A percentile compares a stretch with the other conserved stretches of the same genome.
phyloP scores from a whole-genome alignment of 2,797 vertebrate species.

The Gambusia yucatana region DNA sequence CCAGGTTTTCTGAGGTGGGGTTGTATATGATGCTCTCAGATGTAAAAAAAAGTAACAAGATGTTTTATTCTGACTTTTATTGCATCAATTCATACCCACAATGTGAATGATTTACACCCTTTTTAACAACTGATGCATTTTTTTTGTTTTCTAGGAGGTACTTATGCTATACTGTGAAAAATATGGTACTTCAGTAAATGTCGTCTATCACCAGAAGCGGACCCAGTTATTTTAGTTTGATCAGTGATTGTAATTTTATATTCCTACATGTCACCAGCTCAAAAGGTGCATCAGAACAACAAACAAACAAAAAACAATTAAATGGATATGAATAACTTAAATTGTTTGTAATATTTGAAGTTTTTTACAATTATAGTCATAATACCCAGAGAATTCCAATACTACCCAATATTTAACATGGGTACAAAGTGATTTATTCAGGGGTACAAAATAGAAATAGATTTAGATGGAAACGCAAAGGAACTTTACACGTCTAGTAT shows the following conservation, averaged over 20 bases:
- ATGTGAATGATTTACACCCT: neutral
- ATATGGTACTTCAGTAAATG: neutral
- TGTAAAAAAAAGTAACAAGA: neutral
- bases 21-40: neutral
- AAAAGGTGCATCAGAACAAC: neutral
- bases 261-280: neutral
- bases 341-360: neutral
- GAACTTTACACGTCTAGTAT: no score
- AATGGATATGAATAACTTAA: neutral
- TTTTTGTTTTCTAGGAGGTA: neutral
- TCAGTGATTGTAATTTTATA: neutral
- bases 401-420: neutral
- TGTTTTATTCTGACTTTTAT: neutral
- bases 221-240: neutral
- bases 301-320: neutral
- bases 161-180: neutral
- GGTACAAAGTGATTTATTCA: neutral
- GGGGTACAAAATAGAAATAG: neutral
- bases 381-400: neutral
- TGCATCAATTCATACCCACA: neutral
- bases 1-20: neutral
- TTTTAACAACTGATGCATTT: neutral
- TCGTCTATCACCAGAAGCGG: neutral
- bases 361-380: neutral
- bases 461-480: neutral